These are phyloP conservation scores for Gadopsis bispinosus DNA, from an alignment of 2,797 vertebrate genomes.

Conservation along the genomic window DNA sequence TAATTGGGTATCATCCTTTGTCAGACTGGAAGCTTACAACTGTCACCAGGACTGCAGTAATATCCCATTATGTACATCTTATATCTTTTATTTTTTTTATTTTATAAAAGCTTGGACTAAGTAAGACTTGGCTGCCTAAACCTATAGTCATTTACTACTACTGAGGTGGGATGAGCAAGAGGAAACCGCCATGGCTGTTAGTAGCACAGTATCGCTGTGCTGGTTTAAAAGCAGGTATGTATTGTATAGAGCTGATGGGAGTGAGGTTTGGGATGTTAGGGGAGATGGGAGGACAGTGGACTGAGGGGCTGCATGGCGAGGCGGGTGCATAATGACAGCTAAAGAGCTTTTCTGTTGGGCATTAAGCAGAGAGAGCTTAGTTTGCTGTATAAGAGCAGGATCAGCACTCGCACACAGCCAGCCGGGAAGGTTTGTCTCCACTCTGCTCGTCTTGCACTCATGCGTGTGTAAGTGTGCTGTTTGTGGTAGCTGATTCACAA, in stretches of 20 bases:
- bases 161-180: neutral
- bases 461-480: constrained; percentile 27
- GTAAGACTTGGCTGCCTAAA: neutral
- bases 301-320: constrained; percentile 34
- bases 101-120: neutral
- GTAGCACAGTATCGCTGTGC: neutral
- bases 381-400: constrained; percentile 78
- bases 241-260: constrained; percentile 2
- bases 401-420: constrained; percentile 60
- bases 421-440: constrained; percentile 45
- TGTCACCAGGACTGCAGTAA: neutral
- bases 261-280: constrained; percentile 33
- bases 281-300: constrained; percentile 38
- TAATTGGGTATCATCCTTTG: neutral
- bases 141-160: neutral
- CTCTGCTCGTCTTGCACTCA: constrained; percentile 56
- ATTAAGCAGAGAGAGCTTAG: constrained; percentile 80
- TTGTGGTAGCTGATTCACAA: constrained; percentile 34
- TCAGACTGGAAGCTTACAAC: neutral
- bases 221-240: constrained; percentile 9
- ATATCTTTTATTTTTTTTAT: neutral
- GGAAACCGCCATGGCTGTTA: neutral
- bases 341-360: constrained; percentile 80
- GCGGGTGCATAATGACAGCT: constrained; percentile 70
- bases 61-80: neutral